Base-by-base conservation (phyloP, 2,888 invertebrate species). In the Catocala nupta region DNA sequence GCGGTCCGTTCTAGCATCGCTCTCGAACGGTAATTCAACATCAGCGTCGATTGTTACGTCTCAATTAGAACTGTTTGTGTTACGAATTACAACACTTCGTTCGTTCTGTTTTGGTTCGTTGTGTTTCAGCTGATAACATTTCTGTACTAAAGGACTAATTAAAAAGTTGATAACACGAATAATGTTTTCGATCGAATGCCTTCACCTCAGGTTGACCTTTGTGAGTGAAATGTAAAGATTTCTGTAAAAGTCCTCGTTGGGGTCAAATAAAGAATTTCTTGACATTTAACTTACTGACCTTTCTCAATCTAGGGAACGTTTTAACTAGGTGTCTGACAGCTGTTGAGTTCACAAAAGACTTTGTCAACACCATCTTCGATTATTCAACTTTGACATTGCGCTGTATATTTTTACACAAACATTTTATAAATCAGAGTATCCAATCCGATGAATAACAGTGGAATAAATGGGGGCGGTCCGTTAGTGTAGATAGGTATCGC, bases 41-140 rank as follows among this genome's bases (percentile, higher is more conserved):
- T 70, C 65, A 63, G 39, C 62, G 68, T 53, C 73, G 67, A 80
- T 79, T 80, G 78, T 80, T 75, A 73, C 73, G 64, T 77, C 79
- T 83, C 75, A 82, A 84, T 85, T 84, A 81, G 72, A 71, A 59
- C 60, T 79, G 78, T 83, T 84, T 79, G 75, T 73, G 75, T 78
- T 76, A 70, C 63, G 52, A 48, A 66, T 71, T 77, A 70, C 49
- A 65, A 60, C 57, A 67, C 69, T 68, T 68, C 62, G 69, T 65
- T 73, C 58, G 62, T 56, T 64, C 57, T 25, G 43, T 50, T 48
- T 57, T 51, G 36, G 44, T 51, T 51, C 58, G 56, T 44, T 12
- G 54, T 43, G 61, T 69, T 65, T 67, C 48, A 39, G 36, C 9
- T 7, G 36, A 39, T 39, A 8, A 39, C 9, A 39, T 39, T 39